Evolutionary conservation across 2,113 vertebrate genomes (phyloP).

Genomic region (Leucopsar rothschildi): DNA sequence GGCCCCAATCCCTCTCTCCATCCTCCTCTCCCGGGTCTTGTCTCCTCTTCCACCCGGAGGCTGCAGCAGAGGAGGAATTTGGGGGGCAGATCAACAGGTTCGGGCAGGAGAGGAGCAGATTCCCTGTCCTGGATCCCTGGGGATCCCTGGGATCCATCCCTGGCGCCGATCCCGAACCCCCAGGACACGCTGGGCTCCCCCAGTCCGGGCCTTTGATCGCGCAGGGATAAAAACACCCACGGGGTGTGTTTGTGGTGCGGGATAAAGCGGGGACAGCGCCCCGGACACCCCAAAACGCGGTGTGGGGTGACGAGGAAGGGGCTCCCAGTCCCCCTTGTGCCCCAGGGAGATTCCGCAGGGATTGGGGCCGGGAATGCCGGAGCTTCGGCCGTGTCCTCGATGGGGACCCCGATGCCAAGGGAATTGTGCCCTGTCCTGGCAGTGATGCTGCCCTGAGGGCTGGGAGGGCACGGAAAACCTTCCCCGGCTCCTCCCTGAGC

Average conservation of each 20-base stretch:
- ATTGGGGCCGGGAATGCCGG: fast-evolving
- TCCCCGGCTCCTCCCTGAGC: fast-evolving
- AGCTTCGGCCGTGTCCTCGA: neutral
- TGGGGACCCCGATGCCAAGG: fast-evolving
- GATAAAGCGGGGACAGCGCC: neutral
- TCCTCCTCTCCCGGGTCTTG: neutral
- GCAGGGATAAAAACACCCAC: too few relatives aligned
- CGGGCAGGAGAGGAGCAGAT: neutral
- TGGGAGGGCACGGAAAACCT: fast-evolving
- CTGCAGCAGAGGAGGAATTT: neutral
- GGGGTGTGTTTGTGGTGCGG: neutral
- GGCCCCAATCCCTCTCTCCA: fast-evolving
- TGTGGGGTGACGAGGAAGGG: fast-evolving
- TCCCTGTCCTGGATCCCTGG: neutral
- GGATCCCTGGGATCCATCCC: neutral
- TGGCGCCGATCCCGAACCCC: neutral
- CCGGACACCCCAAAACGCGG: fast-evolving
- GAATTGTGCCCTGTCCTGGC: fast-evolving
- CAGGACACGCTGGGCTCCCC: fast-evolving
- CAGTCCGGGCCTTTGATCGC: fast-evolving
- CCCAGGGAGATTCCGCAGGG: fast-evolving
- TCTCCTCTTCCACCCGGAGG: neutral
- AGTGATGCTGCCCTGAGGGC: fast-evolving
- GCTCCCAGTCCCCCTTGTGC: fast-evolving
- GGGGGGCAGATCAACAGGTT: neutral